Percentiles rank a stretch among this genome's conserved stretches.
These are phyloP conservation scores for Mystacornis crossleyi DNA, from an alignment of 2,113 vertebrate species.

Conservation along the genomic window DNA sequence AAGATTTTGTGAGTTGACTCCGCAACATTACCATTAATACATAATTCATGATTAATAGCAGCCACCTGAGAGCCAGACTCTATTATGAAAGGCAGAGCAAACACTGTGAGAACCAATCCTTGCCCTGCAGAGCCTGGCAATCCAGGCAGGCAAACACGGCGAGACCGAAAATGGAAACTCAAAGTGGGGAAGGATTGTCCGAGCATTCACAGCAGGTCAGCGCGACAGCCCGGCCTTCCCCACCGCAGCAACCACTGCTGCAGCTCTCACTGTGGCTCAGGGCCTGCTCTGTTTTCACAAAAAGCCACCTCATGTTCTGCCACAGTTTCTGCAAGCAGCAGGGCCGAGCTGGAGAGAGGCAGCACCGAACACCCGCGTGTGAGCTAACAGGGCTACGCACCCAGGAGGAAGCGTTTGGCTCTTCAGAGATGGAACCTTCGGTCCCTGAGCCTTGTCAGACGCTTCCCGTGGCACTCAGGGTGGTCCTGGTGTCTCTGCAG, in stretches of 20 bases:
- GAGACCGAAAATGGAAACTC: background rate
- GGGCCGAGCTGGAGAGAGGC: background rate
- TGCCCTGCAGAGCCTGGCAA: background rate
- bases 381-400: background rate
- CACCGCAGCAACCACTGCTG: background rate
- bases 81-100: background rate
- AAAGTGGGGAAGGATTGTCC: background rate
- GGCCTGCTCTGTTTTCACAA: background rate
- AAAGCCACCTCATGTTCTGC: background rate
- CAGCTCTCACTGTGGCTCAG: background rate
- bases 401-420: background rate
- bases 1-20: background rate
- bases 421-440: background rate
- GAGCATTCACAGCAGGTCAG: background rate
- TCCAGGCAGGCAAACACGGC: background rate
- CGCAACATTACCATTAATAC: background rate
- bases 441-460: background rate
- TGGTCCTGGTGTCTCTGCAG: background rate
- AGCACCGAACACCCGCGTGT: fast-evolving
- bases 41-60: slow-evolving; percentile 7
- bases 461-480: background rate
- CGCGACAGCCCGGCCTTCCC: background rate
- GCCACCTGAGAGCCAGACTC: background rate
- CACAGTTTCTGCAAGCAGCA: background rate
- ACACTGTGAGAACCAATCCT: background rate